Evolutionary conservation across 1,140 invertebrate genomes (phyloP).

Genomic region (Phthorimaea operculella): DNA sequence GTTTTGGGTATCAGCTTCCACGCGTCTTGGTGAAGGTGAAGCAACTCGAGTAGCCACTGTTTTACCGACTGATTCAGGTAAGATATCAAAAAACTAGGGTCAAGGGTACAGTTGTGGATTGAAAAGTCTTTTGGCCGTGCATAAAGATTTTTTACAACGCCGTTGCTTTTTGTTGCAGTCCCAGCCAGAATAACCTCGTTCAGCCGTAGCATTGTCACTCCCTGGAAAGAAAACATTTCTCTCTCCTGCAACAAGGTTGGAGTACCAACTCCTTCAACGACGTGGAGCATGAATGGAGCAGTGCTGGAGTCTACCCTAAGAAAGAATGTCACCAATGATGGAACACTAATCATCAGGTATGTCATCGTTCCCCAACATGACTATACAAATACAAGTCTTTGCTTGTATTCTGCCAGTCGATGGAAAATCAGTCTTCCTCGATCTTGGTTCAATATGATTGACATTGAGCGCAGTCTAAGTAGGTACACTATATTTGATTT

Average conservation of each 20-base stretch:
- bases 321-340: conserved; percentile 74
- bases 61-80: conserved; percentile 80
- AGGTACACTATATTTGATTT: no score
- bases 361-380: conserved; percentile 25
- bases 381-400: no score
- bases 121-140: neutral
- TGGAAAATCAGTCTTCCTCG: no score
- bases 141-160: neutral
- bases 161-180: conserved; percentile 59
- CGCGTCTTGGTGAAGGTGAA: conserved; percentile 83
- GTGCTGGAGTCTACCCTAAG: conserved; percentile 75
- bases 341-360: conserved; percentile 79
- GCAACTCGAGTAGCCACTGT: conserved; percentile 80
- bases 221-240: conserved; percentile 86
- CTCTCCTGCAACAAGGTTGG: conserved; percentile 85
- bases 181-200: conserved; percentile 86
- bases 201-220: conserved; percentile 78
- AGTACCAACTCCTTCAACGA: conserved; percentile 76
- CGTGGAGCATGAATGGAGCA: conserved; percentile 79
- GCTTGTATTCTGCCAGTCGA: no score
- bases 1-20: conserved; percentile 85
- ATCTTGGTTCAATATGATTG: no score
- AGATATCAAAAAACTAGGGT: conserved; percentile 15
- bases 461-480: no score
- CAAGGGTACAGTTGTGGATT: neutral